Evolutionary conservation across 1,140 invertebrate genomes (phyloP), one percentile per base, ranked within the genome.

Genomic region (Physella acuta): DNA sequence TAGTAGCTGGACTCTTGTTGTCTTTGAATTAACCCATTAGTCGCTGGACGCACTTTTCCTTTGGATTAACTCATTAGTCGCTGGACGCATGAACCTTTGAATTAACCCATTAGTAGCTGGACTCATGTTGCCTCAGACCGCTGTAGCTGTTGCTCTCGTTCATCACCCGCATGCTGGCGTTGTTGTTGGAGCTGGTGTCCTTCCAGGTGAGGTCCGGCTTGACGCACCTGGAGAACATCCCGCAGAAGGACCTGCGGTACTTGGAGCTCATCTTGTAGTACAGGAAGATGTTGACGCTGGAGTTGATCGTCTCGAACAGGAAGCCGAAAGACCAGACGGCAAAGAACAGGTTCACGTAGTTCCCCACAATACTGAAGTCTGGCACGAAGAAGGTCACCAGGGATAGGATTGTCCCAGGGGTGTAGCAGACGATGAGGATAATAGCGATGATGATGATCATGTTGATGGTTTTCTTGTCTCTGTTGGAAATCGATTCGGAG

Each of bases 271-370:
- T 17, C 49, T 33, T 64, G 62, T 52, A 53, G 28, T 51, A 64
- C 26, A 64, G 34, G 4, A 64, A 64, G 28, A 64, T 64, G 33
- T 64, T 64, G 39, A 64, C 62, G 31, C 44, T 64, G 11, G 62
- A 64, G 49, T 53, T 64, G 44, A 64, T 64, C 5, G 62, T 24
- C 44, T 64, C 62, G 24, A 64, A 64, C 3, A 64, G 16, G 49
- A 52, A 64, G 20, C 31, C 62, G 28, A 64, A 64, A 4, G 62
- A 64, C 62, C 62, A 64, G n/a, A 36, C 33, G 3, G 37, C 62
- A 24, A 52, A 31, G 30, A 64, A 64, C 26, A 64, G 4, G 51
- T 64, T 64, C 0, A 53, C 31, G 4, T 64, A 37, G 17, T 49
- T 3, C 2, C 51, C 51, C 11, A 51, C 44, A 3, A 52, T 44